A percentile compares a stretch with the other conserved stretches of the same genome.
Conservation (phyloP, 2,797 vertebrate species). For the Labroides dimidiatus region DNA sequence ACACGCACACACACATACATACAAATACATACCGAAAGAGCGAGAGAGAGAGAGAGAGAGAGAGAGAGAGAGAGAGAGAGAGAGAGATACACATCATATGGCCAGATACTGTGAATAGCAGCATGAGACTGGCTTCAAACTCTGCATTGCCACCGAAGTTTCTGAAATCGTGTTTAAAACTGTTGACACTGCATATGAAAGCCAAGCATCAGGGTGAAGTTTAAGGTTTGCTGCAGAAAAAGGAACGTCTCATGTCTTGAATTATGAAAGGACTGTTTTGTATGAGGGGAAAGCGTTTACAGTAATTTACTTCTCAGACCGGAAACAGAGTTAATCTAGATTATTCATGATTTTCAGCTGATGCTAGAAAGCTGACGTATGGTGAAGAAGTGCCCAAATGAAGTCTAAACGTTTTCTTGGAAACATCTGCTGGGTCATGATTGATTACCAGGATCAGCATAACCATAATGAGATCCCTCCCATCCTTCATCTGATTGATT, state of each 20-base stretch:
- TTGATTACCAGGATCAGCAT: conserved; percentile 63
- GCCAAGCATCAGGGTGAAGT: too few species aligned
- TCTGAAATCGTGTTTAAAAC: conserved; percentile 2
- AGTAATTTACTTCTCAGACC: background rate
- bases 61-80: too few species aligned
- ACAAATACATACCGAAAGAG: background rate
- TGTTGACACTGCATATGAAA: background rate
- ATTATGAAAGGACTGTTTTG: background rate
- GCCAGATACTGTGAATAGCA: background rate
- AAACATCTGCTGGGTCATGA: conserved; percentile 56
- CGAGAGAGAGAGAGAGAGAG: background rate
- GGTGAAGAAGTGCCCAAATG: conserved; percentile 45
- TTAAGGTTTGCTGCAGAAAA: too few species aligned
- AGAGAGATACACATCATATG: conserved; percentile 10
- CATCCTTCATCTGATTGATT: conserved; percentile 70
- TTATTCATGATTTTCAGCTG: conserved; percentile 37
- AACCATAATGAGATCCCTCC: conserved; percentile 60
- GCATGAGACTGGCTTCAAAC: background rate
- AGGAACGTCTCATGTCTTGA: background rate
- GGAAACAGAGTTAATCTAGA: conserved; percentile 28
- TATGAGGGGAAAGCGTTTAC: background rate
- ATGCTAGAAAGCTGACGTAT: conserved; percentile 42
- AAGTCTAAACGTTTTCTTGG: conserved; percentile 33
- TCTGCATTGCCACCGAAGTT: conserved; percentile 2
- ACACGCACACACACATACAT: background rate